Percentiles rank a stretch among this genome's conserved stretches.
Conservation (phyloP, 2,113 vertebrate species). For the Bufo gargarizans region DNA sequence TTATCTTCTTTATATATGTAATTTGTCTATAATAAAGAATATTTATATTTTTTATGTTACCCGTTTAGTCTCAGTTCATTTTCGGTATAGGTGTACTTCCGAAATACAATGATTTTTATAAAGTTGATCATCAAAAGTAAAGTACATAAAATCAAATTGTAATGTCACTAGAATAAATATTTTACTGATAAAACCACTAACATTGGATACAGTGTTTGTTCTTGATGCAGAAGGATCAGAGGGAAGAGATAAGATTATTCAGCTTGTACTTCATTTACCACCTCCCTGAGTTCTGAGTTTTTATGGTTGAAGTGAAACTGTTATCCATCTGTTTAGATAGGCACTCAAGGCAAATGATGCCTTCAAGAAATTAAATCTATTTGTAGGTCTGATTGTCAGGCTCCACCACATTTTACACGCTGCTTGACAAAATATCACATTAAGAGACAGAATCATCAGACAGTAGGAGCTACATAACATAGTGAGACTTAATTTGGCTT, state of each 20-base stretch:
- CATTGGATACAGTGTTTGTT: slow-evolving; percentile 36
- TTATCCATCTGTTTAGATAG: slow-evolving; percentile 65
- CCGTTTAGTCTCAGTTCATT: no score
- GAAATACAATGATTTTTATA: background rate
- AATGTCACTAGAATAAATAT: background rate
- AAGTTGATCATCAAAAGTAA: background rate
- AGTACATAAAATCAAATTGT: background rate
- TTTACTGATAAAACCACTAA: background rate
- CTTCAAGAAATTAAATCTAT: slow-evolving; percentile 63
- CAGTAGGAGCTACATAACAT: slow-evolving; percentile 63
- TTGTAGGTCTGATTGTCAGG: slow-evolving; percentile 63
- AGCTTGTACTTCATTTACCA: slow-evolving; percentile 61
- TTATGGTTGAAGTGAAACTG: slow-evolving; percentile 61
- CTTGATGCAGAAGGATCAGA: slow-evolving; percentile 50
- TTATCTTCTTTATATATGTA: no score
- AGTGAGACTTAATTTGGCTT: slow-evolving; percentile 60
- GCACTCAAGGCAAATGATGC: slow-evolving; percentile 62
- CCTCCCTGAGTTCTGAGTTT: slow-evolving; percentile 61
- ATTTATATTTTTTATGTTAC: no score
- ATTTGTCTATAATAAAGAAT: no score
- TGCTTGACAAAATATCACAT: slow-evolving; percentile 64
- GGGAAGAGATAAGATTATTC: slow-evolving; percentile 12
- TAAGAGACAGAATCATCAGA: slow-evolving; percentile 63
- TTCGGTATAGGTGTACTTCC: no score
- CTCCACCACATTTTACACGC: slow-evolving; percentile 59